These are phyloP conservation scores for Varroa destructor DNA, from an alignment of 1,140 invertebrate species.

Conservation along the genomic window DNA sequence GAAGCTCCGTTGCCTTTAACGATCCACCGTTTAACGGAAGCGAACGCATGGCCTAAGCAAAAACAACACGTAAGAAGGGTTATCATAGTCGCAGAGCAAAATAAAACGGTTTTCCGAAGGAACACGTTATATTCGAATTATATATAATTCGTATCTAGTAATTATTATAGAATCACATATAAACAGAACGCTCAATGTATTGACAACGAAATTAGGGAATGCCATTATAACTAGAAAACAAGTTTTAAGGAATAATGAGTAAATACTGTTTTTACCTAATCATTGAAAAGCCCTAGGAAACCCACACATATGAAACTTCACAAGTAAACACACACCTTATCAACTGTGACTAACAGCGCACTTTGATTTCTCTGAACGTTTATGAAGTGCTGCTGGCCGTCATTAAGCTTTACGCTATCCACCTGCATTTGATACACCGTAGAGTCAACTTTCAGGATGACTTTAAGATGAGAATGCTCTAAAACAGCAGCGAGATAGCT, in stretches of 20 bases:
- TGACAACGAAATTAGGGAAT: too few relatives aligned
- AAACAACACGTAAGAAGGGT: neutral
- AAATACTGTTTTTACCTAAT: too few relatives aligned
- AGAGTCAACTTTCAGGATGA: slow-evolving; percentile 54
- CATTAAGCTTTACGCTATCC: slow-evolving; percentile 61
- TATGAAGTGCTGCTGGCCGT: slow-evolving; percentile 72
- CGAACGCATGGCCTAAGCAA: neutral
- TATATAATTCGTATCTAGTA: too few relatives aligned
- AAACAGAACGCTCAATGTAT: too few relatives aligned
- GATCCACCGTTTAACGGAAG: slow-evolving; percentile 3
- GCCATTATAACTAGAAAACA: too few relatives aligned
- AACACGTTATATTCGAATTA: too few relatives aligned
- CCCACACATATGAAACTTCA: too few relatives aligned
- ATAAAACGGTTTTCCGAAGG: too few relatives aligned
- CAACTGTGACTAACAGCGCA: slow-evolving; percentile 31
- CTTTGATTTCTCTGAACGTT: slow-evolving; percentile 44
- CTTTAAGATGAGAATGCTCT: slow-evolving; percentile 57
- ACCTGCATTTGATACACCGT: slow-evolving; percentile 63
- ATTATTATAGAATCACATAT: too few relatives aligned
- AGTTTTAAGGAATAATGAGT: too few relatives aligned
- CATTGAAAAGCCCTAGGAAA: too few relatives aligned
- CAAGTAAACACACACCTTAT: slow-evolving; percentile 16
- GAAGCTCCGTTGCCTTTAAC: slow-evolving; percentile 9
- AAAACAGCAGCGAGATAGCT: slow-evolving; percentile 57
- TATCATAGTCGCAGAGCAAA: too few relatives aligned